These are phyloP conservation scores for Polylopha cassiicola DNA, from an alignment of 2,888 invertebrate species.

Conservation along the genomic window DNA sequence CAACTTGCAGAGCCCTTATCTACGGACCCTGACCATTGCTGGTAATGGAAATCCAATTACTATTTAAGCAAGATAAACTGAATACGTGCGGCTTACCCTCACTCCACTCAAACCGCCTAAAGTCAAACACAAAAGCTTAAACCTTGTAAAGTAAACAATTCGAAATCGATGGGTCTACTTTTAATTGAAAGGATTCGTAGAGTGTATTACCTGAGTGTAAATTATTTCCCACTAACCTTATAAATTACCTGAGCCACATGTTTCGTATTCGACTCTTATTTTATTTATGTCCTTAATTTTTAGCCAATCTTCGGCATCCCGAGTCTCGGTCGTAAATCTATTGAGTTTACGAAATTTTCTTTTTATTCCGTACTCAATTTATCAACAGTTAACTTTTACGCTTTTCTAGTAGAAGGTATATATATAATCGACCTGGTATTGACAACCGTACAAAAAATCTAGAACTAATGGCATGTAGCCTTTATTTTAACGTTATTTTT, in stretches of 20 bases:
- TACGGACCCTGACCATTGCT: slow-evolving; percentile 52
- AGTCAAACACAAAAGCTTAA: slow-evolving; percentile 37
- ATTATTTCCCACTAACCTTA: too few relatives aligned
- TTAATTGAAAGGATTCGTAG: background rate
- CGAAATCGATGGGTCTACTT: slow-evolving; percentile 7
- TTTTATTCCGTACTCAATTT: slow-evolving; percentile 40
- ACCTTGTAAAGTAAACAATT: slow-evolving; percentile 20
- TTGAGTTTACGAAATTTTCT: slow-evolving; percentile 35
- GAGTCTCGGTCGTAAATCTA: slow-evolving; percentile 34
- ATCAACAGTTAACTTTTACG: slow-evolving; percentile 30
- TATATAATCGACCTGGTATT: slow-evolving; percentile 9
- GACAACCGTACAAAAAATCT: background rate
- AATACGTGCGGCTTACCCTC: slow-evolving; percentile 43
- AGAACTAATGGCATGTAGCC: too few relatives aligned
- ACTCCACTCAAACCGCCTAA: slow-evolving; percentile 30
- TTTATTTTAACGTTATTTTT: too few relatives aligned
- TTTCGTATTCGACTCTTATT: too few relatives aligned
- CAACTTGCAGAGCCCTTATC: slow-evolving; percentile 52
- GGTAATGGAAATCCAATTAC: slow-evolving; percentile 67
- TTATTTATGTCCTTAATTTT: slow-evolving; percentile 12
- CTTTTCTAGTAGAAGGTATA: slow-evolving; percentile 5
- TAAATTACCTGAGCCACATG: background rate
- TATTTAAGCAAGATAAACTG: slow-evolving; percentile 59
- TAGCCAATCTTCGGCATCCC: slow-evolving; percentile 22
- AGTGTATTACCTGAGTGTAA: too few relatives aligned